A percentile compares a stretch with the other conserved stretches of the same genome.
Conservation (phyloP, 2,113 vertebrate species). For the Erythrocercus mccallii region DNA sequence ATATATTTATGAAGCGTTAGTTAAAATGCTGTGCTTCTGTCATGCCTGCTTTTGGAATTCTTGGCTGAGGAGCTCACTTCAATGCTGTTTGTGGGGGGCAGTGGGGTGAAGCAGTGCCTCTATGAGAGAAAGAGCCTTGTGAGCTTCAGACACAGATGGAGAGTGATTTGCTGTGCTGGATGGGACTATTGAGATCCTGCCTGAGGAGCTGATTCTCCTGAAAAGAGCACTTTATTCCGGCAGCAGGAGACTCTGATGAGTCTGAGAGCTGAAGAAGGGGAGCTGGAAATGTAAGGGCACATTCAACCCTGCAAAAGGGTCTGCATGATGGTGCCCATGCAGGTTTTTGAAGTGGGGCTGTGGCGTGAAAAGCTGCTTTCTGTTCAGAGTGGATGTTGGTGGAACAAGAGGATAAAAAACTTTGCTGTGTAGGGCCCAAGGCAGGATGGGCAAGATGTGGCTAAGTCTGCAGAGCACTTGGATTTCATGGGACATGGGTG, state of each 20-base stretch:
- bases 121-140: background rate
- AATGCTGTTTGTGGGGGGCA: background rate
- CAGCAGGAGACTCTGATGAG: background rate
- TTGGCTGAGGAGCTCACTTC: constrained; percentile 17
- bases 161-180: background rate
- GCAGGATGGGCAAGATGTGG: background rate
- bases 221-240: constrained; percentile 4
- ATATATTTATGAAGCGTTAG: constrained; percentile 38
- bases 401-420: background rate
- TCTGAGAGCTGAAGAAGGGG: background rate
- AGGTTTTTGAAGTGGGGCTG: background rate
- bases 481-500: background rate
- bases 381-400: background rate
- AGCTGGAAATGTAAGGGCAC: background rate
- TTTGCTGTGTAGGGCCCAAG: background rate
- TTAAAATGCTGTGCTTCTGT: constrained; percentile 31
- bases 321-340: background rate
- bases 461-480: background rate
- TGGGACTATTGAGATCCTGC: background rate
- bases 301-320: background rate
- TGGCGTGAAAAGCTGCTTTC: background rate
- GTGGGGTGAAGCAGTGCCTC: constrained; percentile 1
- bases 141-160: background rate
- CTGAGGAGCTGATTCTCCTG: background rate
- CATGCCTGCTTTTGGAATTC: constrained; percentile 1